phyloP scores from a whole-genome alignment of 2,797 vertebrate genomes.

The Anabas testudineus region DNA sequence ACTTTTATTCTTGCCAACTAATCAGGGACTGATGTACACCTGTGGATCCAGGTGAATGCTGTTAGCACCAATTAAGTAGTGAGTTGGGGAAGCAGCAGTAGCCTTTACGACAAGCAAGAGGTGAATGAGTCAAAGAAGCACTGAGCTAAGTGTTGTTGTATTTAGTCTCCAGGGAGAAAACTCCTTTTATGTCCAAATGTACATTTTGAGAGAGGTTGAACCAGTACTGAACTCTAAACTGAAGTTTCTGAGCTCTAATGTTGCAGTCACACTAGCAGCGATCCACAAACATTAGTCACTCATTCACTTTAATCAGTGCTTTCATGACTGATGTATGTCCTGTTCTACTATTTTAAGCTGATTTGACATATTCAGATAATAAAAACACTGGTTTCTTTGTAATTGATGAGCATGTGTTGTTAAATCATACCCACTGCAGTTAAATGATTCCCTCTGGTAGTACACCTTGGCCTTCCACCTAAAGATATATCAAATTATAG shows the following conservation, averaged over 20 bases:
- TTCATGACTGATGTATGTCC: not conserved
- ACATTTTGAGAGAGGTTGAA: not conserved
- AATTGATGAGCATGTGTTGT: not conserved
- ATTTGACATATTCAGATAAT: too few species aligned
- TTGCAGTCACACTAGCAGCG: not conserved
- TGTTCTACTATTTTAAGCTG: too few species aligned
- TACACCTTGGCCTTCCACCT: not conserved
- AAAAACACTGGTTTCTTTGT: not conserved
- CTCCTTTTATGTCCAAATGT: not conserved
- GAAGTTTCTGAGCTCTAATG: not conserved
- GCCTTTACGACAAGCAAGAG: not conserved
- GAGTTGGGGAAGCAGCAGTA: conserved; percentile 19
- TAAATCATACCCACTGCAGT: not conserved
- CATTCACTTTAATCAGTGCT: not conserved
- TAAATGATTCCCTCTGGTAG: not conserved
- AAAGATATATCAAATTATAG: not conserved
- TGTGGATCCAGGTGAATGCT: conserved; percentile 28
- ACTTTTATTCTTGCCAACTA: conserved; percentile 28
- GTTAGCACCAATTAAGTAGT: conserved; percentile 48
- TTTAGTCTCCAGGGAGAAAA: not conserved
- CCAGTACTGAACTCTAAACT: not conserved
- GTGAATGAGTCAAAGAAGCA: not conserved
- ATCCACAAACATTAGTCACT: not conserved
- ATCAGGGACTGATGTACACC: conserved; percentile 39
- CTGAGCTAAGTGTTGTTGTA: not conserved